Base-by-base conservation (phyloP, 1,140 invertebrate genomes). In the Carposina sasakii region DNA sequence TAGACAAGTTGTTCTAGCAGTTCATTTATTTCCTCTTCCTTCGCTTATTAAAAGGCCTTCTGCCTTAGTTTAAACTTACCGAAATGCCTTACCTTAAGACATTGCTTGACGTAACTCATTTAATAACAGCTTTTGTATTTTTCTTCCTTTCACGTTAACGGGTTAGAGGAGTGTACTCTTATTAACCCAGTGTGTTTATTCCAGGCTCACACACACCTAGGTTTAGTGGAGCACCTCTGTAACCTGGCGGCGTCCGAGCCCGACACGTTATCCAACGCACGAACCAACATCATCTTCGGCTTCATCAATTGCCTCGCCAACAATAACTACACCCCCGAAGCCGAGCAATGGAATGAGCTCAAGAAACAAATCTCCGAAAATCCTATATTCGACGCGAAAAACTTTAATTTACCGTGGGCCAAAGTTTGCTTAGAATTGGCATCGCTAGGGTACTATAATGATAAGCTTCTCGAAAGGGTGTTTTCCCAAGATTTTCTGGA, bases 281-380 rank as follows among this genome's bases (percentile, higher is more conserved):
- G 67, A 10, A 55, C 70, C 42, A 69, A 72, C 24, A 57, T 65
- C 5, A 63, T 87, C 10, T 82, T 87, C 51, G 73, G 76, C 21
- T 81, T 89, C 50, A 70, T 88, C 44, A 83, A 81, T 48, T 85
- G 75, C 26, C 65, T 89, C 17, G 71, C 86, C 10, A 82, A 85
- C 55, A 87, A 86, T 21, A 87, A 90, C 71, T 90, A 88, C 60
- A 87, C 85, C 36, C 89, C 90, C 1, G 40, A 71, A 13, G 56
- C 86, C 2, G 40, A 70, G 9, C 68, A 85, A 57, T 91, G 89
- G 89, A 58, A 75, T 1, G 57, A 48, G 22, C 63, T 91, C 22
- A 64, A 70, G 53, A 47, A 49, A 43, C 45, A 81, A 71, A 70
- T 87, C 64, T 58, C 81, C 4, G 23, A 71, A 20, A 78, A 84